Percentiles rank a stretch among this genome's conserved stretches.
These are phyloP conservation scores for Lottia gigantea DNA, from an alignment of 2,888 invertebrate species.

Conservation along the genomic window DNA sequence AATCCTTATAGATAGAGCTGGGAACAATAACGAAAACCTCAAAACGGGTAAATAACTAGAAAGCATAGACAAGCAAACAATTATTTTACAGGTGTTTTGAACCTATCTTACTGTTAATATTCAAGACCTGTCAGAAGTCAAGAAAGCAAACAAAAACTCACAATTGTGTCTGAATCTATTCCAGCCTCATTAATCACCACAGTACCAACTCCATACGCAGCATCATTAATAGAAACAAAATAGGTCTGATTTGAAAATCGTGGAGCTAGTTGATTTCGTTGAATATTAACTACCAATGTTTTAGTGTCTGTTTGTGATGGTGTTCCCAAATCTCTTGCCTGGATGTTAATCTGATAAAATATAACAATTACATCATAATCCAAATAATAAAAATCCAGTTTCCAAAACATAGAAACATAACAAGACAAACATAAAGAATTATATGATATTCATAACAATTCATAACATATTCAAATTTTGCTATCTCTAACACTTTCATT, in stretches of 20 bases:
- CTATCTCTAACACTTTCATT: too few species aligned
- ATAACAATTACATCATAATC: neutral
- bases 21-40: too few species aligned
- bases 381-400: too few species aligned
- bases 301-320: constrained; percentile 38
- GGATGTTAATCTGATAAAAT: constrained; percentile 34
- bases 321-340: constrained; percentile 48
- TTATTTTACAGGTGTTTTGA: too few species aligned
- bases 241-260: constrained; percentile 33
- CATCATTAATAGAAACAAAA: constrained; percentile 38
- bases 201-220: constrained; percentile 19
- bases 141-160: constrained; percentile 28
- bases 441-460: too few species aligned
- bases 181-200: constrained; percentile 42
- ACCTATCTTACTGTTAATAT: too few species aligned
- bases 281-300: constrained; percentile 38
- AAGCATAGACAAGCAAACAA: too few species aligned
- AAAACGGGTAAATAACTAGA: too few species aligned
- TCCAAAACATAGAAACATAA: too few species aligned
- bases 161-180: constrained; percentile 42
- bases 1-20: too few species aligned
- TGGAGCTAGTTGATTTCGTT: constrained; percentile 41
- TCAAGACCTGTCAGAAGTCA: neutral
- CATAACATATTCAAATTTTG: too few species aligned
- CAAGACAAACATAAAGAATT: too few species aligned